Evolutionary conservation across 1,140 invertebrate genomes (phyloP), one percentile per base, ranked within the genome.

Genomic region (Nomia melanderi): DNA sequence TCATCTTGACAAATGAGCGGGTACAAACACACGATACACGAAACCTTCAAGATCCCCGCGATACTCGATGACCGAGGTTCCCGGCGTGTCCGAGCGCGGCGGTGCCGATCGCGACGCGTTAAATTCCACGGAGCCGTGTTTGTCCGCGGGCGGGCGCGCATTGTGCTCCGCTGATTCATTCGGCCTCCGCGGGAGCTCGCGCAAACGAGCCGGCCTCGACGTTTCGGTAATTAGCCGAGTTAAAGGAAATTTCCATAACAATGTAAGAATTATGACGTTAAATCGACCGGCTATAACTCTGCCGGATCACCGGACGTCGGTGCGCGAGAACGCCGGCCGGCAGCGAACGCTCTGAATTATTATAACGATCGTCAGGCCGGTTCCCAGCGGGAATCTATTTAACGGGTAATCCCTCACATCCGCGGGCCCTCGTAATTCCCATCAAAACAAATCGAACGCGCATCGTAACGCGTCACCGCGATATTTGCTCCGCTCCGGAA

Each of bases 201-300:
- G 70, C 4, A 73, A 54, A 50, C 53, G 60, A 41, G 33, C 62
- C 50, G 36, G 2, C 36, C n/a, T n/a, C 65, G 74, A 62, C 31
- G 73, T 59, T 47, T 33, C 64, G 73, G 31, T 69, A 76, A 76
- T 76, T 69, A 74, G 50, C 20, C 47, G 47, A 64, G 71, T 73
- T 65, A 53, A 73, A 65, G 47, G 71, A 65, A 56, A 73, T 73
- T 73, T 73, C 71, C 71, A 73, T 73, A 73, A 73, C 60, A 73
- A 73, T 73, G 71, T 73, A 73, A 73, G 60, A 73, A 65, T 73
- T 54, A 65, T 31, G 60, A 65, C 25, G 60, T 73, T 73, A 65
- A 73, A 73, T 65, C 71, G 60, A 41, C 25, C 60, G 33, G 47
- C 25, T 31, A 54, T 73, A 65, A 73, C 62, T 73, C 70, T 27